Evolutionary conservation across 2,113 vertebrate genomes (phyloP), one percentile per base, ranked within the genome.

Genomic region (Ornithorhynchus anatinus): DNA sequence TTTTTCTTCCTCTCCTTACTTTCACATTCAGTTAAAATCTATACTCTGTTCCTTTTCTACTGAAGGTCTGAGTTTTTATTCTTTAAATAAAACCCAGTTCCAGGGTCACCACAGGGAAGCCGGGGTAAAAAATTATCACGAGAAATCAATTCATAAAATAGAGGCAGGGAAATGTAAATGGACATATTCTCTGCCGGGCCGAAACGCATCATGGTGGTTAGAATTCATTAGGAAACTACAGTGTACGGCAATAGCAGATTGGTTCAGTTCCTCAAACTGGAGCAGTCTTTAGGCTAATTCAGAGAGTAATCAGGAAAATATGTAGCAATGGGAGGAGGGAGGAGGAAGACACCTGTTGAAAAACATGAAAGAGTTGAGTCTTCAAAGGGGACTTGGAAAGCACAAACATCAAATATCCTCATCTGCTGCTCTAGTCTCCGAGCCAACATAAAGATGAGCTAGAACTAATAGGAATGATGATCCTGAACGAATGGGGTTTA

Each of bases 401-500:
- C 69, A 35, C 48, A 77, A 67, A 72, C 59, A 53, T n/a, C 25
- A 52, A 77, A 79, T 74, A 62, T 35, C 52, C 54, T 58, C 35
- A 68, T 61, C 75, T 79, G 27, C 53, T 23, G n/a, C 60, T 67
- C 8, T 59, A 12, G 54, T 70, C 72, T 62, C 67, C 79, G 64
- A 85, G 75, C 25, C 79, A 65, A 38, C 31, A 44, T 50, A 73
- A 61, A 77, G 66, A 70, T 47, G 11, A 65, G 73, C 75, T 84
- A 80, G 75, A 75, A 68, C 72, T 75, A 84, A 72, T 42, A 64
- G 76, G 56, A 75, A 75, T 71, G 78, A 81, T 61, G 83, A 77
- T 72, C 86, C 86, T 81, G 83, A 85, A 84, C 86, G 81, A 85
- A 88, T 84, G 81, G 60, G 83, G 77, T 85, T 84, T 88, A 70